A percentile compares a stretch with the other conserved stretches of the same genome.
Evolutionary conservation across 2,888 invertebrate genomes (phyloP).

Genomic region (Melikaiella ostensackeni): DNA sequence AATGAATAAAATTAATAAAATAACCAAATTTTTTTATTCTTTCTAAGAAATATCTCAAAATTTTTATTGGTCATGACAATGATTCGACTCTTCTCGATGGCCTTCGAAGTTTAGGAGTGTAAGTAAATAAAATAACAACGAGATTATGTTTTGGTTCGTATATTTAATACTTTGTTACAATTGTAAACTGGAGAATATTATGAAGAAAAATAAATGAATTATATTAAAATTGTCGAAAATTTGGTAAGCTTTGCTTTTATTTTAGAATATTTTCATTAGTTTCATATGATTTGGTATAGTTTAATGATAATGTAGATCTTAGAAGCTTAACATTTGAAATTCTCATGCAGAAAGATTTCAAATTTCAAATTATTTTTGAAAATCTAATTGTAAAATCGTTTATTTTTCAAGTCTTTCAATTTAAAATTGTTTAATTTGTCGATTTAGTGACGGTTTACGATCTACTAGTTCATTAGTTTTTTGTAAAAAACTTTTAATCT

Average conservation of each 20-base stretch:
- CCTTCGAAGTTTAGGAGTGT: neutral
- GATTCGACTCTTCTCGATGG: neutral
- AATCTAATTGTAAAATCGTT: no score
- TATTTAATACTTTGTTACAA: conserved; percentile 67
- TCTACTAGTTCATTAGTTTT: no score
- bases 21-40: neutral
- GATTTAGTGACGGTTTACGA: no score
- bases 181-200: conserved; percentile 59
- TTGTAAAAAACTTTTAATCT: no score
- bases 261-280: neutral
- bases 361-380: no score
- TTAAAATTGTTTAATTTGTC: no score
- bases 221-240: neutral
- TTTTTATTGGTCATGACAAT: neutral
- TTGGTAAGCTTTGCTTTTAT: neutral
- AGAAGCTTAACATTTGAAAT: no score
- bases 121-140: conserved; percentile 6
- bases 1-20: neutral
- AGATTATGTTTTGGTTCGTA: conserved; percentile 52
- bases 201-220: conserved; percentile 57
- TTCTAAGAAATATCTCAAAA: neutral
- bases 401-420: no score
- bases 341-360: no score
- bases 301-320: no score
- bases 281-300: neutral